Conservation (phyloP, 2,888 invertebrate species). For the Drosophila conformis region DNA sequence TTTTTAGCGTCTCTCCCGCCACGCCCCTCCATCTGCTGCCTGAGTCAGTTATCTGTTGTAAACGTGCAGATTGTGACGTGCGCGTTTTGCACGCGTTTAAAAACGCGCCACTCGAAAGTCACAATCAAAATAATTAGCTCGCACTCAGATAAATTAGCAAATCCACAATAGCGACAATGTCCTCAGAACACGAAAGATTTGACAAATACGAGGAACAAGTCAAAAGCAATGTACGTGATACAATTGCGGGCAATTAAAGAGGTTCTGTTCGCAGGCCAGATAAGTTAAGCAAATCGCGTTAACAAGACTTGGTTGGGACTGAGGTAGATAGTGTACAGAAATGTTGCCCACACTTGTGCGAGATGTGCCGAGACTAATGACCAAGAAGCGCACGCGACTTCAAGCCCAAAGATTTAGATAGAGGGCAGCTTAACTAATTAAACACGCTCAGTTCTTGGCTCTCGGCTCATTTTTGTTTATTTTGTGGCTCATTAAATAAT, state of each 20-base stretch:
- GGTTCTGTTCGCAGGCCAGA: constrained; percentile 16
- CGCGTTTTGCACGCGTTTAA: constrained; percentile 50
- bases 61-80: constrained; percentile 34
- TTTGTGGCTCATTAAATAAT: constrained; percentile 44
- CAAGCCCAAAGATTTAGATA: constrained; percentile 39
- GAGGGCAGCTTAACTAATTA: constrained; percentile 52
- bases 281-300: constrained; percentile 32
- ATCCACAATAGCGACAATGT: constrained; percentile 19
- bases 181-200: background rate
- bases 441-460: constrained; percentile 48
- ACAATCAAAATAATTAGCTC: constrained; percentile 55
- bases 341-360: constrained; percentile 2
- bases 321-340: background rate
- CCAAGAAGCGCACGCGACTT: constrained; percentile 48
- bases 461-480: constrained; percentile 15
- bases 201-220: background rate
- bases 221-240: constrained; percentile 16
- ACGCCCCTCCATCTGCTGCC: background rate
- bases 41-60: constrained; percentile 2
- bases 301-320: constrained; percentile 5
- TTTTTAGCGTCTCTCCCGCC: background rate
- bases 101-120: constrained; percentile 29
- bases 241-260: constrained; percentile 31
- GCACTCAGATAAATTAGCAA: constrained; percentile 59
- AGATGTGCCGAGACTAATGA: constrained; percentile 40